Conservation (phyloP, 2,888 invertebrate species). For the Drosophila hamatofila region DNA sequence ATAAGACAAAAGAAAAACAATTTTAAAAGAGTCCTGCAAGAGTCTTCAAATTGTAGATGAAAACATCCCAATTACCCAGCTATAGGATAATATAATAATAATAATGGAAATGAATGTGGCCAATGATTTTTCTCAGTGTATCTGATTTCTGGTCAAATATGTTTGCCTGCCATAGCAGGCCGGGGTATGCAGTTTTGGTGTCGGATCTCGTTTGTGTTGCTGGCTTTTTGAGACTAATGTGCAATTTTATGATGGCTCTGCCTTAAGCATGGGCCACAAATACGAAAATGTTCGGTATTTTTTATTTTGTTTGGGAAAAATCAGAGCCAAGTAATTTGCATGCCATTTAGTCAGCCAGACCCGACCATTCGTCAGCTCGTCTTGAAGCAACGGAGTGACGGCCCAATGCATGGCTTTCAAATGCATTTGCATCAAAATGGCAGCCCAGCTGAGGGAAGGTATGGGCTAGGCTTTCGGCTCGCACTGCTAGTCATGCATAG, state of each 20-base stretch:
- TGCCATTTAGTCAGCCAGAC: constrained; percentile 63
- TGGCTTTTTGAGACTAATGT: constrained; percentile 31
- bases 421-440: constrained; percentile 77
- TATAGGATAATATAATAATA: no score
- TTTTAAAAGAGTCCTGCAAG: no score
- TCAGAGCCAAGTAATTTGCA: constrained; percentile 66
- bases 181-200: neutral
- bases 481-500: constrained; percentile 70
- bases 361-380: constrained; percentile 12
- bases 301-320: constrained; percentile 26
- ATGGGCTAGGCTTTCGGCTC: constrained; percentile 23
- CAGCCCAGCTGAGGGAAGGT: constrained; percentile 14
- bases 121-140: constrained; percentile 8
- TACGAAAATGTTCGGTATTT: constrained; percentile 11
- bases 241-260: constrained; percentile 10
- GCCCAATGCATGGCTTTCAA: constrained; percentile 52
- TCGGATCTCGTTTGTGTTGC: neutral
- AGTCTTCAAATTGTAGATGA: no score
- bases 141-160: constrained; percentile 13
- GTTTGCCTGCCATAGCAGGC: neutral
- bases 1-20: no score
- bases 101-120: constrained; percentile 4
- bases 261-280: constrained; percentile 10
- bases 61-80: no score
- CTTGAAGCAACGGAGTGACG: constrained; percentile 30